Evolutionary conservation across 1,140 invertebrate genomes (phyloP).

Genomic region (Maniola jurtina): DNA sequence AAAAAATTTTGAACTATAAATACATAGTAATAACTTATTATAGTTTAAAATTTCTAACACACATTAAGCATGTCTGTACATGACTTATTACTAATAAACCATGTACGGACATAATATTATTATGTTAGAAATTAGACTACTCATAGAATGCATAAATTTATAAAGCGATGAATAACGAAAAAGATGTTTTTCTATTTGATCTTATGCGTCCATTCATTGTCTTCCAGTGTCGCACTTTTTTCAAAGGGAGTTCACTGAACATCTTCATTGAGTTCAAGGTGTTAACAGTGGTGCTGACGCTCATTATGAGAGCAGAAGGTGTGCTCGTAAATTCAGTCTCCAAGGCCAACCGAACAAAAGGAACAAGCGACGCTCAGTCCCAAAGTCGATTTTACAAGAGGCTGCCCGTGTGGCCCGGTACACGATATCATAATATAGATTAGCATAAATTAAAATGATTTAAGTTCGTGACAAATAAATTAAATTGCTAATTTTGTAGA

Average conservation of each 20-base stretch:
- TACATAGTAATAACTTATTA: too few species aligned
- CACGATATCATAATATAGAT: conserved; percentile 49
- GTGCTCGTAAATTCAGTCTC: conserved; percentile 70
- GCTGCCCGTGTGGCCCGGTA: conserved; percentile 63
- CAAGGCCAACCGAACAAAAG: conserved; percentile 71
- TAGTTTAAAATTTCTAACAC: too few species aligned
- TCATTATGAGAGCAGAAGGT: conserved; percentile 59
- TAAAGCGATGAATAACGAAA: too few species aligned
- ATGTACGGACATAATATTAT: too few species aligned
- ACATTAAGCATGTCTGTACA: too few species aligned
- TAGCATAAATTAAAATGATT: conserved; percentile 35
- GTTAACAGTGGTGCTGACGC: conserved; percentile 71
- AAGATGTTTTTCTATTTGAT: neutral
- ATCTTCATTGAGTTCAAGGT: conserved; percentile 69
- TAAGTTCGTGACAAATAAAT: conserved; percentile 31
- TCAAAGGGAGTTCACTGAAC: conserved; percentile 31
- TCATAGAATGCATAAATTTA: too few species aligned
- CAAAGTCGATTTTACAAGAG: conserved; percentile 75
- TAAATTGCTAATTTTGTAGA: conserved; percentile 34
- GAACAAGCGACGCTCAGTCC: conserved; percentile 60
- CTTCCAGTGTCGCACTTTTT: conserved; percentile 17
- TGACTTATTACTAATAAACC: too few species aligned
- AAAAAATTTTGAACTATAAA: too few species aligned
- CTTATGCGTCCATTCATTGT: conserved; percentile 18
- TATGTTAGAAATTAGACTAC: too few species aligned